Base-by-base conservation (phyloP, 2,888 invertebrate genomes). In the Cryptus viduatorius region DNA sequence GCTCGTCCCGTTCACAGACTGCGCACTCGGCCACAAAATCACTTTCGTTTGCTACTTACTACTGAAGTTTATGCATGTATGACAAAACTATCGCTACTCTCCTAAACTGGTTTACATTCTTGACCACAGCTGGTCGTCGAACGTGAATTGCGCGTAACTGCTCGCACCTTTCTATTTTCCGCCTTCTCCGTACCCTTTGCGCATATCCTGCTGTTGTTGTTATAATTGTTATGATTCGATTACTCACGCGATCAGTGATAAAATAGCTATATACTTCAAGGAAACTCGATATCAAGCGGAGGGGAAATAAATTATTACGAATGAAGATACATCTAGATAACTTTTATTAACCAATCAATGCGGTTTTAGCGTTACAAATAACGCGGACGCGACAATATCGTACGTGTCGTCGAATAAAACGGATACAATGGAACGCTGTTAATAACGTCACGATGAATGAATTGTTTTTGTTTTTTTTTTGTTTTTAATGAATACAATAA, bases 301-400 rank as follows among this genome's bases (percentile, higher is more conserved):
- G 10, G 3, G 24, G 56, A 19, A 19, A 4, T 56, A 56, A 24
- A 24, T 24, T 8, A 19, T 53, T 5, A 53, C 19, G 2, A 0
- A 16, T 19, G 19, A 53, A 53, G 53, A 53, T 53, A 93, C 93
- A 93, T 93, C 93, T 93, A 93, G 93, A 93, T 93, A 93, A 93
- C 93, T 93, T 93, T 93, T 93, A 93, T 93, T 92, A 93, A 93
- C 92, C 93, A 93, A 93, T 93, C 80, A 91, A 92, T 91, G 91
- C 92, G 91, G 90, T 92, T 89, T 37, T 92, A 93, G 93, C 90
- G 92, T 92, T 93, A 93, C 92, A 93, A 93, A 94, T 91, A 90
- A 92, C 89, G 91, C 89, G 92, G 89, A 90, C 90, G 89, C 89
- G 90, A 90, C 90, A 90, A 89, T 88, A 88, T 90, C 88, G 86